Percentiles rank a stretch among this genome's conserved stretches.
Evolutionary conservation across 2,797 vertebrate genomes (phyloP).

Genomic region (Poeciliopsis turneri): DNA sequence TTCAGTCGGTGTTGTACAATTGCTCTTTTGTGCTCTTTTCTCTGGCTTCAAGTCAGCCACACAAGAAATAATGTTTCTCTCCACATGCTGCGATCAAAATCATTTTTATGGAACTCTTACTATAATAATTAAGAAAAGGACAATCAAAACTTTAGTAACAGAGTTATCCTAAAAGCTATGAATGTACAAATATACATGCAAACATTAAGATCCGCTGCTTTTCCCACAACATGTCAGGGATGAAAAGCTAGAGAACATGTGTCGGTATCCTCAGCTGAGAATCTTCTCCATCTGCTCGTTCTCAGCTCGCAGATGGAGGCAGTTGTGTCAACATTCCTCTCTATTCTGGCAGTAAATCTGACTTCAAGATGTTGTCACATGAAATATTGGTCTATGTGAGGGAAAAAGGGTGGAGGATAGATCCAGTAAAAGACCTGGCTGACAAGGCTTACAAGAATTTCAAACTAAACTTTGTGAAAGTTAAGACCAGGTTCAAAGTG

Average conservation of each 20-base stretch:
- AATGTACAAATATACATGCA: constrained; percentile 18
- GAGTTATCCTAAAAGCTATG: constrained; percentile 24
- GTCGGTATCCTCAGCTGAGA: constrained; percentile 55
- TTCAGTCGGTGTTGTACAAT: constrained; percentile 48
- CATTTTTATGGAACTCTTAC: constrained; percentile 8
- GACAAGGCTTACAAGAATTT: constrained; percentile 4
- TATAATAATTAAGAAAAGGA: constrained; percentile 20
- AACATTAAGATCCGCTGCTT: constrained; percentile 41
- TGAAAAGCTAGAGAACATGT: constrained; percentile 59
- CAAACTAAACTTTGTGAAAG: constrained; percentile 8
- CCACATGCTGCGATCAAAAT: constrained; percentile 27
- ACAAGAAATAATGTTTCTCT: constrained; percentile 11
- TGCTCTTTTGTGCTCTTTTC: constrained; percentile 46
- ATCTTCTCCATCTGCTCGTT: constrained; percentile 51
- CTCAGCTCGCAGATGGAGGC: constrained; percentile 54
- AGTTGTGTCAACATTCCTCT: constrained; percentile 68
- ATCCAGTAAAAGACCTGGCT: constrained; percentile 6
- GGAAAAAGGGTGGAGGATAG: not conserved
- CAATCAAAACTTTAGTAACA: constrained; percentile 36
- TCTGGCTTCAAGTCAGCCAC: constrained; percentile 36
- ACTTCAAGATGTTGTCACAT: constrained; percentile 43
- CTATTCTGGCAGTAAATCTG: constrained; percentile 38
- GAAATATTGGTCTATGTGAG: constrained; percentile 14
- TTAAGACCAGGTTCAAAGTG: not conserved
- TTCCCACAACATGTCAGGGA: constrained; percentile 59